Percentiles rank a stretch among this genome's conserved stretches.
These are phyloP conservation scores for Brachionus manjavacas DNA, from an alignment of 1,140 invertebrate genomes.

Conservation along the genomic window DNA sequence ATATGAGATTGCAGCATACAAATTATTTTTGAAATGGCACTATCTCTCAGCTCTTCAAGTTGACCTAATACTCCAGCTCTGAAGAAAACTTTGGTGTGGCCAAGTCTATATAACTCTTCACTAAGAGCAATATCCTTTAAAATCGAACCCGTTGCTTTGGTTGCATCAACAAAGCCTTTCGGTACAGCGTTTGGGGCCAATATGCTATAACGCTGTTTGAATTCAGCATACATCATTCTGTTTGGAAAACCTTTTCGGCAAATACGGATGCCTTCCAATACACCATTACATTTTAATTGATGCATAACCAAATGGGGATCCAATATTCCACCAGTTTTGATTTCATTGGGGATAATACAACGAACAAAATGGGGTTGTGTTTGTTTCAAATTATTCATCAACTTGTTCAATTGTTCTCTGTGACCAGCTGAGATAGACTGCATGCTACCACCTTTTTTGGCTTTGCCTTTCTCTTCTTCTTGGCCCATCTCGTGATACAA, in stretches of 20 bases:
- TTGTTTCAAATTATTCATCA: slow-evolving; percentile 90
- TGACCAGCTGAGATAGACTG: slow-evolving; percentile 83
- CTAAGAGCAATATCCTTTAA: slow-evolving; percentile 72
- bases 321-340: slow-evolving; percentile 91
- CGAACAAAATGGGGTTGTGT: slow-evolving; percentile 98
- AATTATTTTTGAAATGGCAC: slow-evolving; percentile 94
- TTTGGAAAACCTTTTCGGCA: slow-evolving; percentile 99
- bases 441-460: slow-evolving; percentile 93
- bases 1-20: slow-evolving; percentile 96
- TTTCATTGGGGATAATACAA: slow-evolving; percentile 99
- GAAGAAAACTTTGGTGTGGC: slow-evolving; percentile 99
- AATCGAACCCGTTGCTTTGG: slow-evolving; percentile 74
- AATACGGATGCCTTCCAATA: slow-evolving; percentile 99
- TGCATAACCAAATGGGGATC: slow-evolving; percentile 94
- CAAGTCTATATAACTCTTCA: slow-evolving; percentile 80
- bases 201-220: slow-evolving; percentile 99
- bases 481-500: slow-evolving; percentile 12
- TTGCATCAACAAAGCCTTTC: slow-evolving; percentile 70
- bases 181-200: slow-evolving; percentile 78
- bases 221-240: slow-evolving; percentile 98
- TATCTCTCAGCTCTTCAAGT: slow-evolving; percentile 99
- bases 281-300: slow-evolving; percentile 99
- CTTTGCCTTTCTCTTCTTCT: slow-evolving; percentile 59
- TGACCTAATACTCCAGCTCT: slow-evolving; percentile 98
- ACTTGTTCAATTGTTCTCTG: slow-evolving; percentile 89